Percentiles rank a stretch among this genome's conserved stretches.
phyloP scores from a whole-genome alignment of 2,888 invertebrate species.

The Rhyacophila evoluta region DNA sequence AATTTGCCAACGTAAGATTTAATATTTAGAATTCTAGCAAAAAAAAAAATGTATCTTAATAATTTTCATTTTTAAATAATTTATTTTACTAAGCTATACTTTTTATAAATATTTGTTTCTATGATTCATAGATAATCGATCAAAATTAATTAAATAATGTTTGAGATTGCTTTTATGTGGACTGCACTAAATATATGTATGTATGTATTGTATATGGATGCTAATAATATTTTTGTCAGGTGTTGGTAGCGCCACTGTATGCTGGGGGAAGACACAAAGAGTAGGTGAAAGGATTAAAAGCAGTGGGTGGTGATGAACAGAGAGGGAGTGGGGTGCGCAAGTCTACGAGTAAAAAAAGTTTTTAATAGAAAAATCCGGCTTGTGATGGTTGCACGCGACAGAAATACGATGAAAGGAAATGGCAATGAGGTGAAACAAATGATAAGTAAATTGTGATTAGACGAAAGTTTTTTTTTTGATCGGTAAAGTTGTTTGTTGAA shows the following conservation, averaged over 20 bases:
- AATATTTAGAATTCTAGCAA: no score
- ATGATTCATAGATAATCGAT: no score
- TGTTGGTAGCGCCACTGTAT: neutral
- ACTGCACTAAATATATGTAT: no score
- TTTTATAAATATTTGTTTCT: no score
- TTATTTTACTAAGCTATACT: no score
- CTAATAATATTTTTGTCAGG: no score
- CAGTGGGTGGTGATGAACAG: neutral
- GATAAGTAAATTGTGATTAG: constrained; percentile 22
- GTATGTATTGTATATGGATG: no score
- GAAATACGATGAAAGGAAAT: constrained; percentile 25
- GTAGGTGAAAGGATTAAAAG: constrained; percentile 37
- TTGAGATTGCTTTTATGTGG: no score
- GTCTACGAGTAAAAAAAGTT: constrained; percentile 35
- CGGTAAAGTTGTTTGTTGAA: constrained; percentile 12
- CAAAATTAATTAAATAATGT: no score
- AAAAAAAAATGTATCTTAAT: no score
- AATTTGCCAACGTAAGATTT: no score
- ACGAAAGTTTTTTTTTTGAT: constrained; percentile 10
- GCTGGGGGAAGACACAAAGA: neutral
- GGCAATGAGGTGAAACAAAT: constrained; percentile 19
- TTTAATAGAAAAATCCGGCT: constrained; percentile 44
- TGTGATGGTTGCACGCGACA: constrained; percentile 34
- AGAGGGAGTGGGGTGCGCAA: neutral
- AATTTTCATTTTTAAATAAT: no score